Evolutionary conservation across 2,113 vertebrate genomes (phyloP).

Genomic region (Carassius auratus): DNA sequence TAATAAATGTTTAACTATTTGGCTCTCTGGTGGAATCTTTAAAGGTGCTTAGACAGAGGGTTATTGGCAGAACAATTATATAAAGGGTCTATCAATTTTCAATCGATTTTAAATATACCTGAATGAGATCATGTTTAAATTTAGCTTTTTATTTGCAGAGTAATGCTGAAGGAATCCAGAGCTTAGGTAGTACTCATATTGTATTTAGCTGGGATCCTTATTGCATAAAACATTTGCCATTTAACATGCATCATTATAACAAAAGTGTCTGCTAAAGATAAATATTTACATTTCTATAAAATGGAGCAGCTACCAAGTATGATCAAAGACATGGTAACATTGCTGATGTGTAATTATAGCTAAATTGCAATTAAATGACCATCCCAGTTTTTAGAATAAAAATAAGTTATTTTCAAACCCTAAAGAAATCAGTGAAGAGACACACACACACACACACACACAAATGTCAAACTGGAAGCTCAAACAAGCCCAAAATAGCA

Average conservation of each 20-base stretch:
- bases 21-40: neutral
- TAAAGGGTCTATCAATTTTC: neutral
- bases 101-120: constrained; percentile 4
- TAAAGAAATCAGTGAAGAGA: no score
- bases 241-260: no score
- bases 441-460: neutral
- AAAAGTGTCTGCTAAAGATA: no score
- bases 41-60: neutral
- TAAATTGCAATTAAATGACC: no score
- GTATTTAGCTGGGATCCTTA: neutral
- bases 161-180: no score
- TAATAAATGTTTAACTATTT: neutral
- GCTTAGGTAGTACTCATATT: neutral
- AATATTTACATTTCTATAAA: no score
- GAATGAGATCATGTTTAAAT: neutral
- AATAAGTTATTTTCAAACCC: no score
- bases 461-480: neutral
- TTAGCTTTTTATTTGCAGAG: no score
- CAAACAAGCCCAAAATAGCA: neutral
- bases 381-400: no score
- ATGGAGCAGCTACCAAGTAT: no score
- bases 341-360: no score
- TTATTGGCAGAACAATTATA: constrained; percentile 10
- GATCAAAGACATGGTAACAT: no score
- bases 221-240: constrained; percentile 15